Conservation (phyloP, 2,888 invertebrate species). For the Tridacna gigas region DNA sequence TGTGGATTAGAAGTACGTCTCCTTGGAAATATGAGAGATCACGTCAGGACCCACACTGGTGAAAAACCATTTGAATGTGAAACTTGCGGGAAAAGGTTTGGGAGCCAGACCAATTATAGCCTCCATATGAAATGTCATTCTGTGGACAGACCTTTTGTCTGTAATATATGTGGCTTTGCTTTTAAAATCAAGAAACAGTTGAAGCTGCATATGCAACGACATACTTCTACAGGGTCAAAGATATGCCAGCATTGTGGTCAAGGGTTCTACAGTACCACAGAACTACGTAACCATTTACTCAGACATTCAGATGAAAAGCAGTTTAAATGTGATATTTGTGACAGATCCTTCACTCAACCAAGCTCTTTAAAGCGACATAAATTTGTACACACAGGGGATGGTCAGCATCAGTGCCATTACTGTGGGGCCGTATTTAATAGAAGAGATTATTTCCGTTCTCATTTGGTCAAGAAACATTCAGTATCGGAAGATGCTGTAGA, state of each 20-base stretch:
- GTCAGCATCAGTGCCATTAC: conserved; percentile 40
- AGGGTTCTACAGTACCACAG: conserved; percentile 51
- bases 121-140: conserved; percentile 62
- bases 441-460: conserved; percentile 40
- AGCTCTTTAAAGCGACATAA: conserved; percentile 52
- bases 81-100: conserved; percentile 52
- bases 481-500: neutral
- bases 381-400: conserved; percentile 43
- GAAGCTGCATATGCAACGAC: conserved; percentile 59
- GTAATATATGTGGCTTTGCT: conserved; percentile 59
- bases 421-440: conserved; percentile 36
- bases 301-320: conserved; percentile 63
- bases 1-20: conserved; percentile 18
- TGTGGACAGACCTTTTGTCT: conserved; percentile 59
- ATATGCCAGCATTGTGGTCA: conserved; percentile 61
- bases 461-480: conserved; percentile 35
- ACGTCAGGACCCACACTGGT: conserved; percentile 51
- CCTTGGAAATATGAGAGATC: conserved; percentile 35
- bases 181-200: conserved; percentile 63
- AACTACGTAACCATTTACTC: conserved; percentile 61
- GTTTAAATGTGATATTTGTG: conserved; percentile 58
- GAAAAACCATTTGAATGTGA: conserved; percentile 56
- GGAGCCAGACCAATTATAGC: conserved; percentile 59
- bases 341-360: conserved; percentile 44
- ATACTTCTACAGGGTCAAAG: conserved; percentile 55